phyloP scores from a whole-genome alignment of 2,797 vertebrate genomes.

The Avahi laniger region DNA sequence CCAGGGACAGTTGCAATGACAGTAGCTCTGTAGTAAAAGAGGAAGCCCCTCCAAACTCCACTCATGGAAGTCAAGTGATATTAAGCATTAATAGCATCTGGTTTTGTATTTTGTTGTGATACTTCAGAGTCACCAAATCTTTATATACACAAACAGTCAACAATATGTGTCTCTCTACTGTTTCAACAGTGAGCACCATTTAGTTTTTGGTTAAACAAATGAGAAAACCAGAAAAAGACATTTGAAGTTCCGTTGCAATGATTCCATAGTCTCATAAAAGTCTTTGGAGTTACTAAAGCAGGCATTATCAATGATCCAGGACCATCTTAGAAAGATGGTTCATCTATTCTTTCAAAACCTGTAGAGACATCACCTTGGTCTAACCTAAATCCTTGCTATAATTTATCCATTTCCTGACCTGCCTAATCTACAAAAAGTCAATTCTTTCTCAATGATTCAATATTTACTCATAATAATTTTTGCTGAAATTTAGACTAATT shows the following conservation, averaged over 20 bases:
- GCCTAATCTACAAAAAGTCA: background rate
- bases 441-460: background rate
- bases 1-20: background rate
- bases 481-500: background rate
- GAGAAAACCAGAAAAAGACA: background rate
- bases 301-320: background rate
- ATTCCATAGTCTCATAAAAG: background rate
- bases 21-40: background rate
- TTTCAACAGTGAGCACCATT: background rate
- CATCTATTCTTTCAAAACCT: background rate
- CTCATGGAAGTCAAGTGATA: background rate
- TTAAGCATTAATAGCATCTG: too few relatives aligned
- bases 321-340: background rate
- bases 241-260: background rate
- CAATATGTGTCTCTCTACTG: background rate
- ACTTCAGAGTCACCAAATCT: background rate
- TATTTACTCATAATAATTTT: background rate
- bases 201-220: background rate
- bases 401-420: background rate
- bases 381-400: background rate
- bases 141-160: accelerated
- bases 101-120: accelerated
- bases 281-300: background rate
- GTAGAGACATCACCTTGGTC: background rate
- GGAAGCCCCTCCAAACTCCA: background rate